phyloP scores from a whole-genome alignment of 2,888 invertebrate species.

The Drosophila anomelani region DNA sequence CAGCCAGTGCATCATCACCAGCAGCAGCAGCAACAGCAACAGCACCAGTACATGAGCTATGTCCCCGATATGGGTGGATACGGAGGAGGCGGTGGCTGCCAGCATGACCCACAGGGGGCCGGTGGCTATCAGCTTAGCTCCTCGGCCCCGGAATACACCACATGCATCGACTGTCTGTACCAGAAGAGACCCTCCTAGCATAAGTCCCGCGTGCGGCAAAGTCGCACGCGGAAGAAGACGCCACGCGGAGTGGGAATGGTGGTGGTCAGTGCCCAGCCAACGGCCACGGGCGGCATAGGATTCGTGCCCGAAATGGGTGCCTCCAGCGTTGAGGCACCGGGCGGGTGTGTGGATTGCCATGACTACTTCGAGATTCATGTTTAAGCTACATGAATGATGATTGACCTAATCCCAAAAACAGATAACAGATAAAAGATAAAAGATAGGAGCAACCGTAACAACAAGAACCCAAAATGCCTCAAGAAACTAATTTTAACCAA shows the following conservation, averaged over 20 bases:
- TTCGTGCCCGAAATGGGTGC: conserved; percentile 61
- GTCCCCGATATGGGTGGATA: conserved; percentile 59
- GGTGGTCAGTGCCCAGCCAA: conserved; percentile 63
- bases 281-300: conserved; percentile 57
- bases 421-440: neutral
- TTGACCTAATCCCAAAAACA: conserved; percentile 12
- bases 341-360: conserved; percentile 84
- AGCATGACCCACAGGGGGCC: conserved; percentile 62
- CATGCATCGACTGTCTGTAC: conserved; percentile 90
- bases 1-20: conserved; percentile 28
- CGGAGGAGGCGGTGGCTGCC: conserved; percentile 46
- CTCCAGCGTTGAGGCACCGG: conserved; percentile 56
- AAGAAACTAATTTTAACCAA: conserved; percentile 63
- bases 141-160: conserved; percentile 88
- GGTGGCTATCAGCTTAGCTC: conserved; percentile 77
- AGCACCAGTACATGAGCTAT: conserved; percentile 52
- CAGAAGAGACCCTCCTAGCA: conserved; percentile 88
- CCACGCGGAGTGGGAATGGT: conserved; percentile 83
- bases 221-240: conserved; percentile 87
- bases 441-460: conserved; percentile 42
- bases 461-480: conserved; percentile 73
- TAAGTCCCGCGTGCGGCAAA: conserved; percentile 87
- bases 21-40: conserved; percentile 9
- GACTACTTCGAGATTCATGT: conserved; percentile 87
- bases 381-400: conserved; percentile 79